Base-by-base conservation (phyloP, 2,797 vertebrate species). In the Smutsia gigantea region DNA sequence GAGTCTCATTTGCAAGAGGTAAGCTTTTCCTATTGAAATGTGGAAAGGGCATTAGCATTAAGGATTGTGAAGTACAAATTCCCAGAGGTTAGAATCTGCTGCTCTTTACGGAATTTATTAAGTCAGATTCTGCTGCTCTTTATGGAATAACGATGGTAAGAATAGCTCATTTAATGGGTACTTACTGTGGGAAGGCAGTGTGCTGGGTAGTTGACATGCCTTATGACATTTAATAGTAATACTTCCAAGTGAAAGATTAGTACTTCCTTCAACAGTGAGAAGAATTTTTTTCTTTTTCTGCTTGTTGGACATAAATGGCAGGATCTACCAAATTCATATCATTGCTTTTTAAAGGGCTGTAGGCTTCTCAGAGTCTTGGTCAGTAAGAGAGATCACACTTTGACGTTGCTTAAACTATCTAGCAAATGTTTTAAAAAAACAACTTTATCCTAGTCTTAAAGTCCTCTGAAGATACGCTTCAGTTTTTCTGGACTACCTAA, bases 1-100 rank as follows among this genome's bases (percentile, higher is more conserved):
- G 99, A 99, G 95, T 98, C 99, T 23, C 99, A 99, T 98, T 99
- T 99, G 84, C 99, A 99, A 93, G 99, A 99, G 98, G 99, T 99
- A 98, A 99, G 98, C 79, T 93, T 82, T 97, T 61, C 93, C 82
- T 10, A 1, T 8, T 63, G 7, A 74, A 72, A 27, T 53, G 27
- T 93, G 37, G 37, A 90, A 69, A 69, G 61, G 13, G 3, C 39
- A 39, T 72, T 68, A 57, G 64, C 66, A 29, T 72, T 87, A 87
- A 63, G 12, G 64, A 57, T 46, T 53, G 14, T 51, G 49, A 94
- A 69, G 17, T 86, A 27, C 88, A 53, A 42, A 84, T 87, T 68
- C 69, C 51, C 46, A 59, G 75, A 92, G 15, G 31, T 12, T n/a
- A 87, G 57, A 77, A 68, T 83, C 49, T 57, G 37, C 11, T 61